Evolutionary conservation across 2,888 invertebrate genomes (phyloP).

Genomic region (Galeruca laticollis): DNA sequence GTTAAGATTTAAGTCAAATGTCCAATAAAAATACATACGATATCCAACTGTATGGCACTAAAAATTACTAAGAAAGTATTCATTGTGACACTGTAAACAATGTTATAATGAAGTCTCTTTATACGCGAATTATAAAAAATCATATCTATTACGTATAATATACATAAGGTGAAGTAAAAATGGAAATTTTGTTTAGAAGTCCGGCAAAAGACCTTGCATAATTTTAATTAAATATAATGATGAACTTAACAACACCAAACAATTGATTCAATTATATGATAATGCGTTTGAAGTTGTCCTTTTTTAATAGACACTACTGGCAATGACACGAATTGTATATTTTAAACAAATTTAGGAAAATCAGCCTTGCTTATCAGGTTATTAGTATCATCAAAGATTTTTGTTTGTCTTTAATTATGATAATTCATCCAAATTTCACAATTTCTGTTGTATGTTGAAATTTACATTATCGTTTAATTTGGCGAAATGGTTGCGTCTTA

Average conservation of each 20-base stretch:
- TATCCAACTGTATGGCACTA: too few relatives aligned
- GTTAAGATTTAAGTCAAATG: too few relatives aligned
- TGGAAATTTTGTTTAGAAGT: too few relatives aligned
- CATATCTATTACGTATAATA: too few relatives aligned
- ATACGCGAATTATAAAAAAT: too few relatives aligned
- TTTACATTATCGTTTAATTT: background rate
- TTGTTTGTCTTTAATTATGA: background rate
- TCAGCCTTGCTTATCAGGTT: background rate
- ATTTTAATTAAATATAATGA: background rate
- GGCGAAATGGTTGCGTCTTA: too few relatives aligned
- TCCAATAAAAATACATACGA: too few relatives aligned
- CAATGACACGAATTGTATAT: slow-evolving; percentile 2
- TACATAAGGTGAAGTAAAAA: too few relatives aligned
- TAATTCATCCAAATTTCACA: background rate
- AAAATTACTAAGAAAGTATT: too few relatives aligned
- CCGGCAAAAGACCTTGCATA: too few relatives aligned
- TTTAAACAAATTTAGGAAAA: background rate
- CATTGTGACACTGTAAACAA: too few relatives aligned
- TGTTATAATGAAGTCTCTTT: too few relatives aligned
- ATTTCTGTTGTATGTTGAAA: slow-evolving; percentile 1
- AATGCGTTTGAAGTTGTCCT: background rate
- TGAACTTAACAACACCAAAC: background rate
- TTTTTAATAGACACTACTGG: background rate
- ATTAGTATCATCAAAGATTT: background rate
- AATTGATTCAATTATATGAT: background rate